These are phyloP conservation scores for Suillia variegata DNA, from an alignment of 2,888 invertebrate species.

Conservation along the genomic window DNA sequence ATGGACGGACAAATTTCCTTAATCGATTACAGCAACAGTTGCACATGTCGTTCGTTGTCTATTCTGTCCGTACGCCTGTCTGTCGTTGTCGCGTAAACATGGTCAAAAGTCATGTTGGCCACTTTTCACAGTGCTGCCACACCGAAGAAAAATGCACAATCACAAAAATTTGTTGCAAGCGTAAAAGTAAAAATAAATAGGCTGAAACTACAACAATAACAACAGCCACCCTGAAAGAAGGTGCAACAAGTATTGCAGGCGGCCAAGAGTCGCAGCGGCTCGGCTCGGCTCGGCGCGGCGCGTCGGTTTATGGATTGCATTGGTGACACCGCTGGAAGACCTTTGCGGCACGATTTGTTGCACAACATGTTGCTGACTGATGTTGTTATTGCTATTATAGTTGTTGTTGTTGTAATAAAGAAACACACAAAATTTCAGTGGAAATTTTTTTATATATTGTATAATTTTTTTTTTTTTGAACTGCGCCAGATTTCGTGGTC, in stretches of 20 bases:
- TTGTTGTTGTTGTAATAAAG: conserved; percentile 10
- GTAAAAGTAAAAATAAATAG: not conserved
- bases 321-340: conserved; percentile 57
- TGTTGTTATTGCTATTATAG: too few species aligned
- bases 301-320: conserved; percentile 24
- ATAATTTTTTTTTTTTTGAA: too few species aligned
- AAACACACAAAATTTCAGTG: not conserved
- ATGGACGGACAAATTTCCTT: too few species aligned
- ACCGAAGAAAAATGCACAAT: not conserved
- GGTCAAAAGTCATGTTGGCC: not conserved
- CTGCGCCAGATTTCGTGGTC: not conserved
- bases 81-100: not conserved
- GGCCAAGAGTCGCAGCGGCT: too few species aligned
- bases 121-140: not conserved
- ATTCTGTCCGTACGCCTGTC: too few species aligned
- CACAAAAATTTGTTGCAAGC: not conserved
- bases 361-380: too few species aligned
- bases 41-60: too few species aligned
- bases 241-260: conserved; percentile 1
- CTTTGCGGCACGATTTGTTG: conserved; percentile 61
- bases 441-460: too few species aligned
- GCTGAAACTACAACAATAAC: not conserved
- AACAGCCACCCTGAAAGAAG: not conserved
- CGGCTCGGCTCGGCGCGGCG: too few species aligned
- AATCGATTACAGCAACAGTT: too few species aligned